Evolutionary conservation across 2,797 vertebrate species (phyloP).

Genomic region (Pseudocheirus occidentalis): DNA sequence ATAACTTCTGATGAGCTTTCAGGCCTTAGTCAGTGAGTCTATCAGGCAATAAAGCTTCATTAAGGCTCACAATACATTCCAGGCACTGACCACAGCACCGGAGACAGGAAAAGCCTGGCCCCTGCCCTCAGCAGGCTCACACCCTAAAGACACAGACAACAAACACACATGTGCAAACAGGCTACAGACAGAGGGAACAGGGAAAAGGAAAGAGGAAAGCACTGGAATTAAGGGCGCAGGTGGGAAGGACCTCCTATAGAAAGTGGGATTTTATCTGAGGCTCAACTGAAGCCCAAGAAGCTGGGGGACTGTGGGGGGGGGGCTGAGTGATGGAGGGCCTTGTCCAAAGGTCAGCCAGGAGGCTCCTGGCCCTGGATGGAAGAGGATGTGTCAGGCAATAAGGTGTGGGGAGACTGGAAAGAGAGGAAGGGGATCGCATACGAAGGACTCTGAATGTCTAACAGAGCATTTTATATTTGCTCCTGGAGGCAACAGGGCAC

Average conservation of each 20-base stretch:
- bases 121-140: not conserved
- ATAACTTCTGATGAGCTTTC: not conserved
- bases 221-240: not conserved
- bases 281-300: not conserved
- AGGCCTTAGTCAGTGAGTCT: not conserved
- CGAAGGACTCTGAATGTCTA: not conserved
- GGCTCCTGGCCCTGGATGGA: not conserved
- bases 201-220: not conserved
- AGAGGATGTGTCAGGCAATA: not conserved
- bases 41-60: not conserved
- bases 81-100: not conserved
- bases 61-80: rapidly evolving
- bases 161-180: not conserved
- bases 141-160: not conserved
- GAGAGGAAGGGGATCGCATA: too few species aligned
- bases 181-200: not conserved
- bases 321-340: not conserved
- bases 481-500: too few species aligned
- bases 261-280: not conserved
- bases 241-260: not conserved
- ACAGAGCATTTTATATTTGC: not conserved
- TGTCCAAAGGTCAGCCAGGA: not conserved
- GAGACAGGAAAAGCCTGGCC: not conserved
- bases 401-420: too few species aligned
- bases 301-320: rapidly evolving